These are phyloP conservation scores for Noctua fimbriata DNA, from an alignment of 2,888 invertebrate species.

Conservation along the genomic window DNA sequence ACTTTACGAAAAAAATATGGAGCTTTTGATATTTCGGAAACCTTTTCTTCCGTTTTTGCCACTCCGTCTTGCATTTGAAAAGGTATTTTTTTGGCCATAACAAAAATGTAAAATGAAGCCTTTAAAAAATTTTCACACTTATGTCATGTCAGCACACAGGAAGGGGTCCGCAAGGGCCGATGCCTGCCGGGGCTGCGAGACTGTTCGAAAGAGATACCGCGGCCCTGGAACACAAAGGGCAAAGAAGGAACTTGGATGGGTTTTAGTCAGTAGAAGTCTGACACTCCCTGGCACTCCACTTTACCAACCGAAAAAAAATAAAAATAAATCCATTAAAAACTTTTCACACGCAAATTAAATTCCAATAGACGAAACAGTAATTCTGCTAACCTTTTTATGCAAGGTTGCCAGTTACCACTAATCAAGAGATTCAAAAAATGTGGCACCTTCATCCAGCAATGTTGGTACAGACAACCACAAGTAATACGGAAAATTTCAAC, in stretches of 20 bases:
- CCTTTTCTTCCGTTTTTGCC: not conserved
- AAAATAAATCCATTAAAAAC: no score
- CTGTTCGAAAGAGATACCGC: no score
- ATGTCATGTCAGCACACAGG: no score
- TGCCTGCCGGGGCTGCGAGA: no score
- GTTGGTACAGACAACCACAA: not conserved
- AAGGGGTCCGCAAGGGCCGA: no score
- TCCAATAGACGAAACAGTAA: constrained; percentile 21
- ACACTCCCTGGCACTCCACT: no score
- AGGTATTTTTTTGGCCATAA: not conserved
- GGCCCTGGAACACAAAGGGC: no score
- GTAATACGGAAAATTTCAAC: not conserved
- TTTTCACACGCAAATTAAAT: constrained; percentile 34
- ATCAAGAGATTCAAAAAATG: constrained; percentile 46
- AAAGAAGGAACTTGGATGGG: no score
- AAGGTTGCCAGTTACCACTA: constrained; percentile 35
- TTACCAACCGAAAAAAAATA: no score
- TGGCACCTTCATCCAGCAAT: constrained; percentile 46
- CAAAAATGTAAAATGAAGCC: not conserved
- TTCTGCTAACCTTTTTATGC: constrained; percentile 44
- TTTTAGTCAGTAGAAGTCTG: no score
- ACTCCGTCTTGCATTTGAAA: not conserved
- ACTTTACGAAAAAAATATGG: not conserved
- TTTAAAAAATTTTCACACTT: constrained; percentile 9
- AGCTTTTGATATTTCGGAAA: not conserved